These are phyloP conservation scores for Sthenelais limicola DNA, from an alignment of 2,888 invertebrate genomes.

Conservation along the genomic window DNA sequence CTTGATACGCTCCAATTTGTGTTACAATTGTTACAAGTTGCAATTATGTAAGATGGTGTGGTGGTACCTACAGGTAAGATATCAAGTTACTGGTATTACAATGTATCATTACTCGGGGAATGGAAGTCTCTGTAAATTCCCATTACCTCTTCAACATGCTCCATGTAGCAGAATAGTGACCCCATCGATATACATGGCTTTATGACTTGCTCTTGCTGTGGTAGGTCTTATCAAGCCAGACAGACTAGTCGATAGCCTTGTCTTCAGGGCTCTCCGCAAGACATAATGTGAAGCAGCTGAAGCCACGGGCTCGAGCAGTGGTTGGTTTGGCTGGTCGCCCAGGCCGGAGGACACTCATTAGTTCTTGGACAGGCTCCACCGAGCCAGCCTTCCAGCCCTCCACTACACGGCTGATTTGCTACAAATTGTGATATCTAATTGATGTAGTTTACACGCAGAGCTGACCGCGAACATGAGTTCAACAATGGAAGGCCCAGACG, in stretches of 20 bases:
- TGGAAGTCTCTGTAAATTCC: no score
- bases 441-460: slow-evolving; percentile 30
- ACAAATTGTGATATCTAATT: slow-evolving; percentile 34
- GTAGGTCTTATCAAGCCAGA: no score
- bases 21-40: no score
- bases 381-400: slow-evolving; percentile 18
- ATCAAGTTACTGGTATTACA: no score
- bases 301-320: not conserved
- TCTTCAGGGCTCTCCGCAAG: not conserved
- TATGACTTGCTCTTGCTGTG: no score
- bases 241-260: not conserved
- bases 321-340: slow-evolving; percentile 1
- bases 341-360: slow-evolving; percentile 17
- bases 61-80: no score
- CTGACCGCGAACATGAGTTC: slow-evolving; percentile 5
- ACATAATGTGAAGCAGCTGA: not conserved
- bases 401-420: slow-evolving; percentile 31
- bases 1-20: no score
- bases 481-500: slow-evolving; percentile 20
- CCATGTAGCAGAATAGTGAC: no score
- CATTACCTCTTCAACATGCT: no score
- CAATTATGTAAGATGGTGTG: no score
- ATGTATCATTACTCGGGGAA: no score
- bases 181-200: no score
- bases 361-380: slow-evolving; percentile 20